Percentiles rank a stretch among this genome's conserved stretches.
These are phyloP conservation scores for Stratiomys singularior DNA, from an alignment of 2,888 invertebrate genomes.

Conservation along the genomic window DNA sequence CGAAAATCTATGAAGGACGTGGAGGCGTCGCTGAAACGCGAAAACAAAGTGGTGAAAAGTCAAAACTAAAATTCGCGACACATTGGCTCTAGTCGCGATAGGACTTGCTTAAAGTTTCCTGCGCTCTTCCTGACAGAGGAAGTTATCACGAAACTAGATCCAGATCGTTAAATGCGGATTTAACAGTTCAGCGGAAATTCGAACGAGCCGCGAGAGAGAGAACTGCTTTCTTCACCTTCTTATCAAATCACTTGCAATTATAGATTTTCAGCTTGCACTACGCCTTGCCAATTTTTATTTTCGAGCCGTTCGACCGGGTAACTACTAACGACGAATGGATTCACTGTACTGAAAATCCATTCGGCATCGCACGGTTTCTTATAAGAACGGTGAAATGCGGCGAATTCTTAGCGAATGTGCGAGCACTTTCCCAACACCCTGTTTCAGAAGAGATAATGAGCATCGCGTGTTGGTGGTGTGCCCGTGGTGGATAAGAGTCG, in stretches of 20 bases:
- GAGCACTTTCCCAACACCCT: no score
- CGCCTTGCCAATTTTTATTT: background rate
- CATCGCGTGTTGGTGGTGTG: no score
- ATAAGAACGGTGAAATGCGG: no score
- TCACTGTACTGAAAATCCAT: background rate
- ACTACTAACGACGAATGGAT: constrained; percentile 14
- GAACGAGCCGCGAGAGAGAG: constrained; percentile 34
- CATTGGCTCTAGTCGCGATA: background rate
- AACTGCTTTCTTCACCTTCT: background rate
- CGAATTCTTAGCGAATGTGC: no score
- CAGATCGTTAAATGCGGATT: constrained; percentile 10
- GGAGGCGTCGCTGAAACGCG: background rate
- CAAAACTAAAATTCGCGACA: background rate
- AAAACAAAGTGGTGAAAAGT: background rate
- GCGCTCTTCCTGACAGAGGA: background rate
- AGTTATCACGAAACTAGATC: background rate
- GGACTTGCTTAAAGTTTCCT: background rate
- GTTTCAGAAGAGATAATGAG: no score
- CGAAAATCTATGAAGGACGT: constrained; percentile 3
- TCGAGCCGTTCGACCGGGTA: background rate
- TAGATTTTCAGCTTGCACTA: background rate
- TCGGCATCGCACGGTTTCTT: background rate
- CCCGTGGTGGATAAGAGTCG: no score
- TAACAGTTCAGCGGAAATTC: constrained; percentile 10
- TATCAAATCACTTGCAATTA: constrained; percentile 16